Evolutionary conservation across 2,888 invertebrate species (phyloP).

Genomic region (Ectemnius cavifrons): DNA sequence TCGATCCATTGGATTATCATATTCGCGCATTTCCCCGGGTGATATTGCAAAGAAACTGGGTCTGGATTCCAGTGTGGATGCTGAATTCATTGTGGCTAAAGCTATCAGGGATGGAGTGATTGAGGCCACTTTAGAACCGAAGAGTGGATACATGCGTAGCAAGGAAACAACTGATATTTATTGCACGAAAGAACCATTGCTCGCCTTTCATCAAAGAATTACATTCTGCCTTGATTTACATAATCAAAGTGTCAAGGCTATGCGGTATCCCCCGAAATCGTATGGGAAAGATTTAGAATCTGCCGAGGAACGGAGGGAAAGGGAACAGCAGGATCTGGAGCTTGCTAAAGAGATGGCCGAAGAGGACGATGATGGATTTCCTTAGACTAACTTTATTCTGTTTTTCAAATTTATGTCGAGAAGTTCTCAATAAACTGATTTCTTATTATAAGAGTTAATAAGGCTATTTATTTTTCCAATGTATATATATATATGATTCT

Average conservation of each 20-base stretch:
- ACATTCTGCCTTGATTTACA: constrained; percentile 98
- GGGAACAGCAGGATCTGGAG: constrained; percentile 98
- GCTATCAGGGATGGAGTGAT: constrained; percentile 99
- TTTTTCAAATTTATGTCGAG: not conserved
- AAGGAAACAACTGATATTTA: constrained; percentile 98
- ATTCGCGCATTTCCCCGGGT: constrained; percentile 95
- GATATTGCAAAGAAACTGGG: constrained; percentile 97
- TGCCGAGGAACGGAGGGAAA: constrained; percentile 96
- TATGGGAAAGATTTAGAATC: constrained; percentile 99
- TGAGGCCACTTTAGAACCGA: constrained; percentile 97
- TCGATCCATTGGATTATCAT: constrained; percentile 96
- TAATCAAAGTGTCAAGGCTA: constrained; percentile 99
- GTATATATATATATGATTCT: too few species aligned
- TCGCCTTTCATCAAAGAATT: constrained; percentile 98
- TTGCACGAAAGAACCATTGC: constrained; percentile 96
- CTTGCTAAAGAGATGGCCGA: constrained; percentile 99
- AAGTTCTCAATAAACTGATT: constrained; percentile 2
- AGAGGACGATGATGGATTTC: constrained; percentile 96
- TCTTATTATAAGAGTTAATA: constrained; percentile 1
- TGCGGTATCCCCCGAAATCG: constrained; percentile 99
- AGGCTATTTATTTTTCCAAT: too few species aligned
- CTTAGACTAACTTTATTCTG: constrained; percentile 69
- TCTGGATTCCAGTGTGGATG: constrained; percentile 97
- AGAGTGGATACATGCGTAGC: constrained; percentile 97
- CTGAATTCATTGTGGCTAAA: constrained; percentile 99